Percentiles rank a stretch among this genome's conserved stretches.
Evolutionary conservation across 92 coral and sea anemone species (phyloP).

Genomic region (Porites rus): DNA sequence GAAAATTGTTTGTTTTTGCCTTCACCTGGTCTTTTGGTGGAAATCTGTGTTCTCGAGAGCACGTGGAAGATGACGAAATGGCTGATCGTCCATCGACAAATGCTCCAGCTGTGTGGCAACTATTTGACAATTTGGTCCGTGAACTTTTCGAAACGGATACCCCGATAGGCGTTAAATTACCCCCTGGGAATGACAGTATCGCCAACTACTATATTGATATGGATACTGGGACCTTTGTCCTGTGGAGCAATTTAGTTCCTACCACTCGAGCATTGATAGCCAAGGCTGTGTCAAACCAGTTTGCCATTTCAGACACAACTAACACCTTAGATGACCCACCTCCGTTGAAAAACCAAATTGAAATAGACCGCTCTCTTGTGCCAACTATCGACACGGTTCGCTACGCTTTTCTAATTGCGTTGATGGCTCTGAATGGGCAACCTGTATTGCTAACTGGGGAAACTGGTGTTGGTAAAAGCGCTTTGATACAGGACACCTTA

Average conservation of each 20-base stretch:
- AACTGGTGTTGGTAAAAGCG: constrained; percentile 88
- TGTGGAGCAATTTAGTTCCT: constrained; percentile 90
- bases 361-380: constrained; percentile 84
- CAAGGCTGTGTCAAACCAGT: constrained; percentile 87
- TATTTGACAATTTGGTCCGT: constrained; percentile 81
- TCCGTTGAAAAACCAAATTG: constrained; percentile 54
- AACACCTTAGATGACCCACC: constrained; percentile 76
- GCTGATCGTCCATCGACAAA: constrained; percentile 14
- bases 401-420: constrained; percentile 81
- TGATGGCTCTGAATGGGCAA: constrained; percentile 80
- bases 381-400: constrained; percentile 95
- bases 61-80: constrained; percentile 66
- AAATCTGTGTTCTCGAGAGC: constrained; percentile 57
- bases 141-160: constrained; percentile 73
- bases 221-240: constrained; percentile 88
- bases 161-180: constrained; percentile 65
- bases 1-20: constrained; percentile 88
- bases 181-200: constrained; percentile 79
- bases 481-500: constrained; percentile 83
- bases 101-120: constrained; percentile 45
- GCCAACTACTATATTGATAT: constrained; percentile 89
- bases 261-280: constrained; percentile 88
- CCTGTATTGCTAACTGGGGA: constrained; percentile 94
- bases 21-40: constrained; percentile 98
- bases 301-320: constrained; percentile 75